phyloP scores from a whole-genome alignment of 2,797 vertebrate genomes.

The Oreochromis grahami region DNA sequence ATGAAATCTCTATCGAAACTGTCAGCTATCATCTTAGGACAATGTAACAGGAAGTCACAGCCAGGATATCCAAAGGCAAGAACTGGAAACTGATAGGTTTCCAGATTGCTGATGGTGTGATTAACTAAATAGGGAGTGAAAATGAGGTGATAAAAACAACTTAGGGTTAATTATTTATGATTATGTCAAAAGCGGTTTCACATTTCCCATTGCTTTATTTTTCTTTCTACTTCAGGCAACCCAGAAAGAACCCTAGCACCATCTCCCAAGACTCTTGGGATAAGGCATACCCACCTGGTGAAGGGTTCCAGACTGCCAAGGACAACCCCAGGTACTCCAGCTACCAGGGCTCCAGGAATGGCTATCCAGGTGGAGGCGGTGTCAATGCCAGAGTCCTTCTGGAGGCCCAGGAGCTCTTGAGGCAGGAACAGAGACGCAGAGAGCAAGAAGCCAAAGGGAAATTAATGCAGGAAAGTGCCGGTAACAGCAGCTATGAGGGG shows the following conservation, averaged over 20 bases:
- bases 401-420: slow-evolving; percentile 94
- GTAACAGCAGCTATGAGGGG: slow-evolving; percentile 73
- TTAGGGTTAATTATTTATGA: not conserved
- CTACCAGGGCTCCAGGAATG: slow-evolving; percentile 89
- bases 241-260: slow-evolving; percentile 86
- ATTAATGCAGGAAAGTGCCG: slow-evolving; percentile 77
- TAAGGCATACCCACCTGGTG: slow-evolving; percentile 85
- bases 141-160: not conserved
- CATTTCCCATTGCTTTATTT: rapidly evolving
- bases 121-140: not conserved
- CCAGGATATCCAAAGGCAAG: not conserved
- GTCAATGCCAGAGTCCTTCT: slow-evolving; percentile 93
- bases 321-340: slow-evolving; percentile 94
- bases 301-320: slow-evolving; percentile 91
- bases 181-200: not conserved
- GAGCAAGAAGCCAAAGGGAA: slow-evolving; percentile 93
- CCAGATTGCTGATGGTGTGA: not conserved
- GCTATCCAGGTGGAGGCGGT: slow-evolving; percentile 67
- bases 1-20: not conserved
- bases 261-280: slow-evolving; percentile 95
- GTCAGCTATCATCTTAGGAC: not conserved
- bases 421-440: slow-evolving; percentile 92
- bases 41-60: not conserved
- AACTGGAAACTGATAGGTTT: rapidly evolving
- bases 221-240: slow-evolving; percentile 36